phyloP scores from a whole-genome alignment of 2,888 invertebrate species.

The Anodontia alba region DNA sequence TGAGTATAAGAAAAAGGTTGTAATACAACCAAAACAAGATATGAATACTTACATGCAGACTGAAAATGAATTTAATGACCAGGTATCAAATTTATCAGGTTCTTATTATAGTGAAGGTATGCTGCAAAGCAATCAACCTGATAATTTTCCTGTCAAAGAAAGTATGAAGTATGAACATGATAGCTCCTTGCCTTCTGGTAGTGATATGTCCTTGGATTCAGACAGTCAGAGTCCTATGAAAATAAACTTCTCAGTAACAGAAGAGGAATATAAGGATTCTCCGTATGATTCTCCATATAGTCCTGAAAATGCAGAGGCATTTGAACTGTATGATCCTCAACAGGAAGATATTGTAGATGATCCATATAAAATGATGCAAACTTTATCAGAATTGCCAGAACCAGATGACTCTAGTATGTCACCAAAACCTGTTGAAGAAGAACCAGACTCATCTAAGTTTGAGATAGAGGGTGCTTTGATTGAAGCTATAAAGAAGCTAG shows the following conservation, averaged over 20 bases:
- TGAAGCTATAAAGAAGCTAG: slow-evolving; percentile 56
- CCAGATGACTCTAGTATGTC: slow-evolving; percentile 52
- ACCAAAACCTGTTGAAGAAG: slow-evolving; percentile 15
- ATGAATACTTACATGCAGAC: background rate
- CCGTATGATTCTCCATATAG: background rate
- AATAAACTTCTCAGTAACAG: background rate
- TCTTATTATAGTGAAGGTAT: background rate
- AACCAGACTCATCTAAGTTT: background rate
- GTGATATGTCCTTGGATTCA: background rate
- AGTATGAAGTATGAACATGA: background rate
- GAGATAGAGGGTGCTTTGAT: slow-evolving; percentile 37
- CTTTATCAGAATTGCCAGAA: slow-evolving; percentile 55
- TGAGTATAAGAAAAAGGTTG: slow-evolving; percentile 60
- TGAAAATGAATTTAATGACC: background rate
- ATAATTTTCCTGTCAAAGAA: background rate
- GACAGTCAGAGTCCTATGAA: background rate
- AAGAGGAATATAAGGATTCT: too few relatives aligned
- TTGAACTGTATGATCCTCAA: background rate
- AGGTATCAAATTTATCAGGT: background rate
- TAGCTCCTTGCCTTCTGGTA: background rate
- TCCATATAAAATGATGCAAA: slow-evolving; percentile 51
- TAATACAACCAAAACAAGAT: background rate
- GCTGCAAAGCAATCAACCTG: background rate
- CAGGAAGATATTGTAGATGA: slow-evolving; percentile 41
- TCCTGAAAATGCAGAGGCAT: background rate